Conservation (phyloP, 30 jellyfish, hydroid and myxozoan genomes). For the Turritopsis rubra region DNA sequence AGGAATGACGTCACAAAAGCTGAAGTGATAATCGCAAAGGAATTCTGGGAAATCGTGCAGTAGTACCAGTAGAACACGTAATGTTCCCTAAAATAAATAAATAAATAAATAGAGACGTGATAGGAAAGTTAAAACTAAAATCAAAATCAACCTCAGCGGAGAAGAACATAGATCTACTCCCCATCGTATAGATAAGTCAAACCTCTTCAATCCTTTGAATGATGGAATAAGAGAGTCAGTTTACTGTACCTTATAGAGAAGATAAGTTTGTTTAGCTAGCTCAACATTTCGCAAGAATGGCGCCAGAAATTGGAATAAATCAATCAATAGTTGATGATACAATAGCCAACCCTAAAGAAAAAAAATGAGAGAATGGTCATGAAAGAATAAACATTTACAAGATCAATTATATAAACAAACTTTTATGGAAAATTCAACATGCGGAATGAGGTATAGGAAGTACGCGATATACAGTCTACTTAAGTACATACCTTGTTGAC, state of each 20-base stretch:
- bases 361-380: not conserved
- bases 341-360: constrained; percentile 85
- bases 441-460: too few species aligned
- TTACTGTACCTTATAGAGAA: constrained; percentile 84
- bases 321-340: constrained; percentile 82
- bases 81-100: constrained; percentile 70
- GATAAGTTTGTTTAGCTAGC: constrained; percentile 86
- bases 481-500: too few species aligned
- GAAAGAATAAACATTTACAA: not conserved
- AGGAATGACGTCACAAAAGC: constrained; percentile 95
- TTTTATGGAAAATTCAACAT: too few species aligned
- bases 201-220: too few species aligned
- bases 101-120: not conserved
- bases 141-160: too few species aligned
- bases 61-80: constrained; percentile 82
- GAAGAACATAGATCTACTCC: not conserved
- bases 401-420: too few species aligned
- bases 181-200: not conserved
- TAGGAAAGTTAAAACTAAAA: too few species aligned
- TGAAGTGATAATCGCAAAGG: constrained; percentile 93
- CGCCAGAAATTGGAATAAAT: constrained; percentile 75
- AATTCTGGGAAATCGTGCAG: constrained; percentile 96
- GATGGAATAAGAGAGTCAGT: too few species aligned
- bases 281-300: constrained; percentile 95
- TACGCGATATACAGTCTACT: too few species aligned